Base-by-base conservation (phyloP, 2,888 invertebrate genomes). In the Ichneumoninae sp. region DNA sequence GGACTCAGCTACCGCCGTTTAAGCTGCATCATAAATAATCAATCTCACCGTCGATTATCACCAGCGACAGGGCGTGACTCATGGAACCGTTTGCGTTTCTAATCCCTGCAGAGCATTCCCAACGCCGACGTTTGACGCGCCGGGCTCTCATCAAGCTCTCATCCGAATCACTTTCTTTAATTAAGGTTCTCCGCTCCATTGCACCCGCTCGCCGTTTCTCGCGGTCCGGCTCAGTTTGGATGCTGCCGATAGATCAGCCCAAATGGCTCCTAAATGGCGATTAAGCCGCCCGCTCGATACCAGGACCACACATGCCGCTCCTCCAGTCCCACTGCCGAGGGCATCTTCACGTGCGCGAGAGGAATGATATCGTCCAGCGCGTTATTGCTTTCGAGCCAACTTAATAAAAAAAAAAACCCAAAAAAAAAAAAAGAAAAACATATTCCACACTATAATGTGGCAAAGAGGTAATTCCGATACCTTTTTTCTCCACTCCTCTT, bases 301-400 rank as follows among this genome's bases (percentile, higher is more conserved):
- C 7, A 57, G 81, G 90, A 89, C 90, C 90, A 90, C 90, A 90
- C 90, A 90, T 78, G 87, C 50, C 60, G 83, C 44, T 40, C 10
- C 3, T 3, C 40, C 44, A 16, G 16, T 47, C 4, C 44, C 16
- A 47, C 44, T 16, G 44, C 16, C 44, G 13, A 4, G 44, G 16
- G 13, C 16, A 47, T 47, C 16, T 47, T 47, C 44, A 47, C 44
- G 16, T 47, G 5, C 44, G 13, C 44, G 13, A 16, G 44, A 47
- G 44, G 16, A 47, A 47, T 47, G 44, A 47, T 16, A 47, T 47
- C 44, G 44, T 47, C 16, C 16, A 4, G 13, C 44, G 13, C 44
- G 16, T 47, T 5, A 47, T 16, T 47, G 44, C 44, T 47, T 16
- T 47, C 44, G 13, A 47, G 16, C 16, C 44, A 47, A 10, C 40